A percentile compares a stretch with the other conserved stretches of the same genome.
Evolutionary conservation across 1,140 invertebrate species (phyloP).

Genomic region (Mercenaria mercenaria): DNA sequence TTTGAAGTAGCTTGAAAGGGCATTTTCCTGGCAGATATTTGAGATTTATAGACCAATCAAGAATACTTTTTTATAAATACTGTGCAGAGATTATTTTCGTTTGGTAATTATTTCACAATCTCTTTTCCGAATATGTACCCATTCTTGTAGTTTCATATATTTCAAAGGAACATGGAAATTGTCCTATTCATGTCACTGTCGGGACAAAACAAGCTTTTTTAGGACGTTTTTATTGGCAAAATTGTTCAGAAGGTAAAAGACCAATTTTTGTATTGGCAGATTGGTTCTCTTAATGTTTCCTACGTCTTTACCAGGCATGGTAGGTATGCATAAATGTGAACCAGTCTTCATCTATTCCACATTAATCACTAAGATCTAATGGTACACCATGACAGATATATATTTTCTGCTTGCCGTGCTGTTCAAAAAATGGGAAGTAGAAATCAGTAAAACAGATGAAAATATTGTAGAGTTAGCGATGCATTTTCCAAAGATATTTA

Average conservation of each 20-base stretch:
- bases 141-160: no score
- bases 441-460: slow-evolving; percentile 65
- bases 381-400: slow-evolving; percentile 59
- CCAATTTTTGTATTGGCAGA: slow-evolving; percentile 39
- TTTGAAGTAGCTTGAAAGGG: neutral
- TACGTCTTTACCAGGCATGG: slow-evolving; percentile 33
- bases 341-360: slow-evolving; percentile 42
- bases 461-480: slow-evolving; percentile 58
- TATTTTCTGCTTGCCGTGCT: slow-evolving; percentile 53
- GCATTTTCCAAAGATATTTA: slow-evolving; percentile 58
- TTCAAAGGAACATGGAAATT: no score
- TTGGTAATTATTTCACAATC: no score
- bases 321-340: slow-evolving; percentile 36
- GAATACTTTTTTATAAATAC: no score
- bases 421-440: slow-evolving; percentile 54
- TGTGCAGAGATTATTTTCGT: no score
- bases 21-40: neutral
- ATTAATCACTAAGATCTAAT: slow-evolving; percentile 63
- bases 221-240: neutral
- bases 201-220: no score
- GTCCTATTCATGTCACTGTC: no score
- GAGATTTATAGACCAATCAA: neutral
- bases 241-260: neutral
- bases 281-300: slow-evolving; percentile 38
- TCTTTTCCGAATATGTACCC: no score